These are phyloP conservation scores for Talpa occidentalis DNA, from an alignment of 2,113 vertebrate genomes.

Conservation along the genomic window DNA sequence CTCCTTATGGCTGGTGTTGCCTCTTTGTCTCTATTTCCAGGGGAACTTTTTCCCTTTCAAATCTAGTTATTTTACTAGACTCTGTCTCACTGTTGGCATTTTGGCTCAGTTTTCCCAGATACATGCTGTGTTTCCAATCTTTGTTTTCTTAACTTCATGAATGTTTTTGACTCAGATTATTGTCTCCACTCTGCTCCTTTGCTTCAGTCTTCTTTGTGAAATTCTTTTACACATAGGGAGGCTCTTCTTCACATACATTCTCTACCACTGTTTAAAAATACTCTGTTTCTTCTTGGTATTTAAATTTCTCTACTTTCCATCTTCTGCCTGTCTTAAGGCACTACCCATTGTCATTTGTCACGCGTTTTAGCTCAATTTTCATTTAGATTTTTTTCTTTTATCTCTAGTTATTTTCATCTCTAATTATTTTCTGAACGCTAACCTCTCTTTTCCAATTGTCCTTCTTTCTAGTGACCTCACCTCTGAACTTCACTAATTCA, in stretches of 20 bases:
- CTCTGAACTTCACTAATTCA: background rate
- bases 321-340: background rate
- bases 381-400: background rate
- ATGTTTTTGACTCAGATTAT: background rate
- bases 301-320: background rate
- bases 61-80: background rate
- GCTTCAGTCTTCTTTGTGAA: background rate
- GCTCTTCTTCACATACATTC: background rate
- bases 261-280: background rate
- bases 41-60: background rate
- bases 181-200: background rate
- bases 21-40: background rate
- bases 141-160: background rate
- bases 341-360: background rate
- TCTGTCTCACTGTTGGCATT: background rate
- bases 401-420: background rate
- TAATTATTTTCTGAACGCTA: conserved; percentile 4
- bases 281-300: background rate
- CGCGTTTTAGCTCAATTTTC: conserved; percentile 5
- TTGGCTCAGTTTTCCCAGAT: background rate
- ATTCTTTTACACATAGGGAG: background rate
- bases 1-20: background rate
- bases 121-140: background rate
- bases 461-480: background rate
- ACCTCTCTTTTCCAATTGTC: background rate